These are phyloP conservation scores for Melitaea cinxia DNA, from an alignment of 1,140 invertebrate genomes.

Conservation along the genomic window DNA sequence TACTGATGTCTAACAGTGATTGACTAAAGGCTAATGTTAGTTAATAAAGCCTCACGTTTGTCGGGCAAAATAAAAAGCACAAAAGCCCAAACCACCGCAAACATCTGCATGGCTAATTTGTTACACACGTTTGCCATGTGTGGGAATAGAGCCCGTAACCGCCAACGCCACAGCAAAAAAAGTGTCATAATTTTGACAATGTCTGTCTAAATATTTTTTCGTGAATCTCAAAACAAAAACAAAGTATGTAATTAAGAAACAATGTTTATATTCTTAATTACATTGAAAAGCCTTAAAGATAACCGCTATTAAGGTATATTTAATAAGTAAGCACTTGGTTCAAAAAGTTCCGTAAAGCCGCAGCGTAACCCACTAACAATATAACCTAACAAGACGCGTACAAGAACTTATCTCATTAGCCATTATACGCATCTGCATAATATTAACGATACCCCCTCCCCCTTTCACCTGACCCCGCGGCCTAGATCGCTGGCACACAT, in stretches of 20 bases:
- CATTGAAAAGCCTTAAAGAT: not conserved
- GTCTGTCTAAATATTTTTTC: no score
- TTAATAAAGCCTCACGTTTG: no score
- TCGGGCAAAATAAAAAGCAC: no score
- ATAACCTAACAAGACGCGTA: conserved; percentile 19
- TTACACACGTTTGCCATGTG: no score
- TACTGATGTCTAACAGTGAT: no score
- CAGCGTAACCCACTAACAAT: conserved; percentile 7
- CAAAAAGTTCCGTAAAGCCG: conserved; percentile 4
- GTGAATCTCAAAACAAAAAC: no score
- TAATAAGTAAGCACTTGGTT: not conserved
- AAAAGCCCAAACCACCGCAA: no score
- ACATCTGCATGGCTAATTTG: no score
- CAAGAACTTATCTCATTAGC: conserved; percentile 25
- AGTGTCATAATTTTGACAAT: no score
- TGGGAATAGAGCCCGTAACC: no score
- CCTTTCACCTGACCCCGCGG: conserved; percentile 43
- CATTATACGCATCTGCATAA: conserved; percentile 35
- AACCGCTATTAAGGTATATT: not conserved
- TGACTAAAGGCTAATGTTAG: no score
- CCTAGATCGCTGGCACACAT: conserved; percentile 61
- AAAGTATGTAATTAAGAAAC: not conserved
- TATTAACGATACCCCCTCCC: conserved; percentile 28
- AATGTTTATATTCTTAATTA: not conserved
- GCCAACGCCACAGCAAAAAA: no score